Evolutionary conservation across 2,888 invertebrate genomes (phyloP).

Genomic region (Petrophora chlorosata): DNA sequence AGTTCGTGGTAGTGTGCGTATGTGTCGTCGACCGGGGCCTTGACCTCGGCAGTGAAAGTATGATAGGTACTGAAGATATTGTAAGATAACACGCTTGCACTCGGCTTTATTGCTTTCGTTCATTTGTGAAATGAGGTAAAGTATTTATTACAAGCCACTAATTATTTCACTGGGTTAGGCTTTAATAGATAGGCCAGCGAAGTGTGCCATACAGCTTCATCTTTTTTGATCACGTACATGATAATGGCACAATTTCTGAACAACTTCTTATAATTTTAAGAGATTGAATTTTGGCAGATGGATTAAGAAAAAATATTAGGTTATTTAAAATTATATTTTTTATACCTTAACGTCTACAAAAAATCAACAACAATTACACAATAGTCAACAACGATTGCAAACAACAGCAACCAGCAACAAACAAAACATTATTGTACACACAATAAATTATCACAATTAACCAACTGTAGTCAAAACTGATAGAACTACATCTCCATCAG

Average conservation of each 20-base stretch:
- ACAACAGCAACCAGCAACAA: constrained; percentile 67
- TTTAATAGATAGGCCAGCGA: too few relatives aligned
- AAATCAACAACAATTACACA: constrained; percentile 78
- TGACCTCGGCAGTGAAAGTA: constrained; percentile 68
- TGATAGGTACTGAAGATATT: constrained; percentile 21
- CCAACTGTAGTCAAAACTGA: constrained; percentile 61
- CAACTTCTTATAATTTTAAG: neutral
- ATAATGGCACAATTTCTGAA: too few relatives aligned
- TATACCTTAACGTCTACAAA: constrained; percentile 46
- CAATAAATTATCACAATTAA: constrained; percentile 81
- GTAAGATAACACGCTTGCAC: neutral
- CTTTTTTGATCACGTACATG: too few relatives aligned
- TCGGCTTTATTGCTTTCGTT: neutral
- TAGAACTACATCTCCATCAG: constrained; percentile 65
- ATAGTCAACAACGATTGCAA: constrained; percentile 77
- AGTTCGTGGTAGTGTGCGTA: constrained; percentile 15
- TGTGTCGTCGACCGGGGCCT: constrained; percentile 61
- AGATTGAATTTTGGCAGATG: neutral
- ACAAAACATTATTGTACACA: constrained; percentile 64
- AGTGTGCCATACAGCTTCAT: too few relatives aligned
- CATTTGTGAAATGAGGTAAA: neutral
- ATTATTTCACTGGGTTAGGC: too few relatives aligned
- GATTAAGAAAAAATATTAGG: neutral
- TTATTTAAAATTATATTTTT: constrained; percentile 5
- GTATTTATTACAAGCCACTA: too few relatives aligned